phyloP scores from a whole-genome alignment of 2,113 vertebrate genomes.

The Pomatostomus ruficeps region DNA sequence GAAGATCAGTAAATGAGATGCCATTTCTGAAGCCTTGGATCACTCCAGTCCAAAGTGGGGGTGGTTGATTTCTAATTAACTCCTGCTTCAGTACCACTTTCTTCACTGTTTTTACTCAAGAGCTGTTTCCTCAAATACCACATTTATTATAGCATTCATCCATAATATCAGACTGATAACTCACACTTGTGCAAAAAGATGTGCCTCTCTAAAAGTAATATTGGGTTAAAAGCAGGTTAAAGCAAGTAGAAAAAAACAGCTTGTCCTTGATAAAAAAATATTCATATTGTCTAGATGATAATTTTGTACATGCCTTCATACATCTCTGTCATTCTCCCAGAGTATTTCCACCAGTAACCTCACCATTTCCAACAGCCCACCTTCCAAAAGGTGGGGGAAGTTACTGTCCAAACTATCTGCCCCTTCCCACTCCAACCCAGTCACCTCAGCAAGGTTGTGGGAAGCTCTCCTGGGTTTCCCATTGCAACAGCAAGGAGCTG shows the following conservation, averaged over 20 bases:
- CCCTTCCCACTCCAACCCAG: neutral
- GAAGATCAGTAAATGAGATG: neutral
- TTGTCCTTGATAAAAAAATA: neutral
- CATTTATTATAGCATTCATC: neutral
- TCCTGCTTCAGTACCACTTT: neutral
- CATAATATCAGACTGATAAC: neutral
- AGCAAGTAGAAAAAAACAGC: neutral
- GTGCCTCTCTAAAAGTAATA: neutral
- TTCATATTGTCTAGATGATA: neutral
- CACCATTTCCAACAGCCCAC: neutral
- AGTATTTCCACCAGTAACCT: neutral
- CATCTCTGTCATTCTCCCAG: neutral
- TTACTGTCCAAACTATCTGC: accelerated
- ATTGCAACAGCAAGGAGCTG: neutral
- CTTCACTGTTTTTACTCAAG: neutral
- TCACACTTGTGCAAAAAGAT: neutral
- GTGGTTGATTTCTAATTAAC: neutral
- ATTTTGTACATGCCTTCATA: neutral
- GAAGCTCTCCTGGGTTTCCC: neutral
- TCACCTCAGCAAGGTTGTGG: accelerated
- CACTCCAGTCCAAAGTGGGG: neutral
- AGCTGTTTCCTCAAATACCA: neutral
- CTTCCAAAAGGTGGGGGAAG: neutral
- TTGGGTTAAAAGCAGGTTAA: neutral
- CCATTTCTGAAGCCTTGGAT: neutral